Evolutionary conservation across 2,888 invertebrate genomes (phyloP).

Genomic region (Phrixothrix hirtus): DNA sequence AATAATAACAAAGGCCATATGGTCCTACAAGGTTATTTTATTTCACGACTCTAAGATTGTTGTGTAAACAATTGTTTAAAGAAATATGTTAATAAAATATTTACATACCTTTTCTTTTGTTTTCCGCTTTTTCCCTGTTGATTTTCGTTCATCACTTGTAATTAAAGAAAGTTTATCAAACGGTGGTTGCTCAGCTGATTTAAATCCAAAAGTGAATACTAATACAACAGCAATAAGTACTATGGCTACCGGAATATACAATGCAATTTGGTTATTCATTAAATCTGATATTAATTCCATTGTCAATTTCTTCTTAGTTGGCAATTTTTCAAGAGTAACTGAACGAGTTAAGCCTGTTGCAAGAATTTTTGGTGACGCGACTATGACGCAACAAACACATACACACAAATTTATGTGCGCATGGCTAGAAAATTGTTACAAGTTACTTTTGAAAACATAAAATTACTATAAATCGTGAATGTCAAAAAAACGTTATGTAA

Average conservation of each 20-base stretch:
- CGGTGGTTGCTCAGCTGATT: slow-evolving; percentile 78
- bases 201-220: slow-evolving; percentile 79
- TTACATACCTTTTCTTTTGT: slow-evolving; percentile 68
- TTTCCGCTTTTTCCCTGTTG: slow-evolving; percentile 70
- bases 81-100: slow-evolving; percentile 1
- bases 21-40: slow-evolving; percentile 2
- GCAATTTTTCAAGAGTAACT: slow-evolving; percentile 24
- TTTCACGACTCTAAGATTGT: neutral
- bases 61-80: neutral
- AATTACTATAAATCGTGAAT: no score
- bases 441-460: no score
- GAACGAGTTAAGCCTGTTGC: slow-evolving; percentile 30
- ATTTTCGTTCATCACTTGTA: slow-evolving; percentile 68
- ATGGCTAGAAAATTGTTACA: no score
- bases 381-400: slow-evolving; percentile 70
- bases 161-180: slow-evolving; percentile 71
- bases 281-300: slow-evolving; percentile 67
- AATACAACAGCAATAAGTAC: slow-evolving; percentile 73
- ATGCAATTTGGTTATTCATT: slow-evolving; percentile 61
- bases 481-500: no score
- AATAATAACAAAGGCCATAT: slow-evolving; percentile 10
- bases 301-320: slow-evolving; percentile 32
- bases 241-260: slow-evolving; percentile 63
- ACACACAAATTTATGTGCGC: slow-evolving; percentile 39
- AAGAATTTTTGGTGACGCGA: slow-evolving; percentile 67